phyloP scores from a whole-genome alignment of 2,113 vertebrate species.

The Neogale vison region DNA sequence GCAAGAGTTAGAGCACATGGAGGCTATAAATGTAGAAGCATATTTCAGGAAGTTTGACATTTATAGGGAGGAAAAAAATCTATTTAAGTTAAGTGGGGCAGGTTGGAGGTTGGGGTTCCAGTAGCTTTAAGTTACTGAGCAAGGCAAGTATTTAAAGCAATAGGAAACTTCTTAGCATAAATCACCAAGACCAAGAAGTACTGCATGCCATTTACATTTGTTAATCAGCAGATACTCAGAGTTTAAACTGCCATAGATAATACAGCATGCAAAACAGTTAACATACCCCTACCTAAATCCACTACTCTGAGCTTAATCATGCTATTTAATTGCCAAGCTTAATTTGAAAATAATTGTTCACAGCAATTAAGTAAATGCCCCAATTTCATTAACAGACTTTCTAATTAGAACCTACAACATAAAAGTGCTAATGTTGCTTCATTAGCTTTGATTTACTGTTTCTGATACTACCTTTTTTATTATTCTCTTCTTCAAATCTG shows the following conservation, averaged over 20 bases:
- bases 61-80: slow-evolving; percentile 38
- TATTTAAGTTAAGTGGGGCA: slow-evolving; percentile 59
- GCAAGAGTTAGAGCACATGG: not conserved
- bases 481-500: slow-evolving; percentile 75
- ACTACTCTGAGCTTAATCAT: slow-evolving; percentile 82
- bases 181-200: slow-evolving; percentile 43
- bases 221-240: slow-evolving; percentile 77
- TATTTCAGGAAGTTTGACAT: slow-evolving; percentile 63
- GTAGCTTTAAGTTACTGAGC: slow-evolving; percentile 5
- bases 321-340: slow-evolving; percentile 85
- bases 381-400: slow-evolving; percentile 88
- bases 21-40: not conserved
- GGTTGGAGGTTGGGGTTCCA: slow-evolving; percentile 27
- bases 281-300: slow-evolving; percentile 75
- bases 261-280: slow-evolving; percentile 73
- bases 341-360: slow-evolving; percentile 90
- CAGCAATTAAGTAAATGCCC: slow-evolving; percentile 88
- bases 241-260: slow-evolving; percentile 74
- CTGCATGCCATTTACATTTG: slow-evolving; percentile 69
- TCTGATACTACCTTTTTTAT: slow-evolving; percentile 79
- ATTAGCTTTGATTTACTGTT: slow-evolving; percentile 87
- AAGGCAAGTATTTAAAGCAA: slow-evolving; percentile 28
- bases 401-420: slow-evolving; percentile 87
- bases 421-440: slow-evolving; percentile 87
- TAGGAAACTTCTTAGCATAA: slow-evolving; percentile 21